A percentile compares a stretch with the other conserved stretches of the same genome.
Conservation (phyloP, 1,140 invertebrate species). For the Dermatophagoides farinae region DNA sequence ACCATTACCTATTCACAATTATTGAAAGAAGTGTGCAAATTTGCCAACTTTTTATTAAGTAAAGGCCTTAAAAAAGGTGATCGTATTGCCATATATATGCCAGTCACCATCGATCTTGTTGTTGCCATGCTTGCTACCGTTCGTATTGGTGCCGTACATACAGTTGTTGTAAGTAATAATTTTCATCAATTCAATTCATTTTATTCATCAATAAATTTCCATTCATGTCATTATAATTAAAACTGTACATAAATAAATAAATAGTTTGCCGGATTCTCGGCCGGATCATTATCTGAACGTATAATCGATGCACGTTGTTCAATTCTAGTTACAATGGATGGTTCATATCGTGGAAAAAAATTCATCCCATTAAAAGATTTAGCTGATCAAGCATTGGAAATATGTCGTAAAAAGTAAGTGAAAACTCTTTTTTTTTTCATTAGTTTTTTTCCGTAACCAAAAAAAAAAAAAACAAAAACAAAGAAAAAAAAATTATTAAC, state of each 20-base stretch:
- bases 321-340: constrained; percentile 70
- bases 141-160: constrained; percentile 81
- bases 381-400: constrained; percentile 43
- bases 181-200: constrained; percentile 15
- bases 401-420: constrained; percentile 26
- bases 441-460: neutral
- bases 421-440: too few species aligned
- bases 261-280: constrained; percentile 80
- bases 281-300: constrained; percentile 72
- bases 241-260: neutral
- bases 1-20: constrained; percentile 73
- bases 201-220: neutral
- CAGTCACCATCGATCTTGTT: constrained; percentile 85
- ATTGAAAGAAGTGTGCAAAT: constrained; percentile 66
- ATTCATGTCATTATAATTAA: neutral
- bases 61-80: constrained; percentile 51
- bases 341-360: constrained; percentile 73
- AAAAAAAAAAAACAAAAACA: too few species aligned
- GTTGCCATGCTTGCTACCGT: constrained; percentile 89
- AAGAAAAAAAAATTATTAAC: too few species aligned
- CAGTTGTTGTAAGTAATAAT: constrained; percentile 53
- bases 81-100: constrained; percentile 88
- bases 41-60: constrained; percentile 56
- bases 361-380: constrained; percentile 62
- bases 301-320: constrained; percentile 63